A percentile compares a stretch with the other conserved stretches of the same genome.
Evolutionary conservation across 2,888 invertebrate genomes (phyloP).

Genomic region (Thymelicus sylvestris): DNA sequence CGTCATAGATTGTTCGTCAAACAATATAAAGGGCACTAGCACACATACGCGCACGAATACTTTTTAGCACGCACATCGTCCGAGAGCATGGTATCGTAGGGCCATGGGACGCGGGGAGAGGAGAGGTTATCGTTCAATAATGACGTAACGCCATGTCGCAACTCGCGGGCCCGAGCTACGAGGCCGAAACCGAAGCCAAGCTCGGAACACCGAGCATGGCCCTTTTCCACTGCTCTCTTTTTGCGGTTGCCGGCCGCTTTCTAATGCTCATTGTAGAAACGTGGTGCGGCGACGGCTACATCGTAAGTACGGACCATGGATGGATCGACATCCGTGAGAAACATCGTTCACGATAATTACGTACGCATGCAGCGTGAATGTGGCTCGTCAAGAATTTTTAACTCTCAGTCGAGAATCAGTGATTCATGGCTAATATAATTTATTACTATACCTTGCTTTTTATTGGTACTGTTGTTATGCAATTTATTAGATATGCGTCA

Average conservation of each 20-base stretch:
- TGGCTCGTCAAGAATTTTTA: conserved; percentile 34
- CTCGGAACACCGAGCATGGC: conserved; percentile 51
- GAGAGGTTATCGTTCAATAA: conserved; percentile 65
- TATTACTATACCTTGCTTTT: conserved; percentile 11
- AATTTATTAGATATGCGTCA: background rate
- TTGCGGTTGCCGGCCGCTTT: conserved; percentile 80
- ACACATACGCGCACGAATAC: conserved; percentile 54
- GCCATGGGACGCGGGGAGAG: conserved; percentile 50
- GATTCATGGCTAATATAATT: conserved; percentile 24
- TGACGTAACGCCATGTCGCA: conserved; percentile 78
- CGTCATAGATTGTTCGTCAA: conserved; percentile 65
- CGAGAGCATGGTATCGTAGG: conserved; percentile 33
- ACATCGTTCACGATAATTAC: conserved; percentile 56
- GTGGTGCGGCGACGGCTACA: conserved; percentile 58
- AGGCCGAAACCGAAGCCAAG: conserved; percentile 32
- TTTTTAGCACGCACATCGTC: conserved; percentile 37
- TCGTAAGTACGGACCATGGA: conserved; percentile 54
- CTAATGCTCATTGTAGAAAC: conserved; percentile 79
- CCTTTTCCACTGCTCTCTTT: conserved; percentile 79
- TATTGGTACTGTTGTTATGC: conserved; percentile 1
- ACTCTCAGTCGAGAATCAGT: conserved; percentile 27
- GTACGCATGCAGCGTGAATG: conserved; percentile 47
- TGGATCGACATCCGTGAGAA: conserved; percentile 78
- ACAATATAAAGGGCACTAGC: conserved; percentile 68
- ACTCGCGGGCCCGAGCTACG: conserved; percentile 49